Percentiles rank a stretch among this genome's conserved stretches.
These are phyloP conservation scores for Telmatherina bonti DNA, from an alignment of 2,797 vertebrate species.

Conservation along the genomic window DNA sequence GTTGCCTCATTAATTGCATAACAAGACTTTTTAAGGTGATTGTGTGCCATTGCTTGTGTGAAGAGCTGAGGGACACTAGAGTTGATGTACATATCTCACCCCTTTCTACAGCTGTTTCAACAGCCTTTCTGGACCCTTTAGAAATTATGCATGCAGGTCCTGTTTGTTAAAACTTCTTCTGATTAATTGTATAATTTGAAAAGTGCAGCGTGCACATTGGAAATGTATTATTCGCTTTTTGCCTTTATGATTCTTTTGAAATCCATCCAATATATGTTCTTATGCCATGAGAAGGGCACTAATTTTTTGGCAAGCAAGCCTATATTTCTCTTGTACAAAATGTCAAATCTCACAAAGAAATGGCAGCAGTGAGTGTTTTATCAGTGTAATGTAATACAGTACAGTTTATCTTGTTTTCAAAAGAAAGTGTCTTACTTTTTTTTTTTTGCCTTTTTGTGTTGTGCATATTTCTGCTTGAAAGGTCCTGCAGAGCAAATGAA, in stretches of 20 bases:
- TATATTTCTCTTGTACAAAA: constrained; percentile 85
- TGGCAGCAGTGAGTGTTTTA: constrained; percentile 90
- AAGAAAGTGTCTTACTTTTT: constrained; percentile 85
- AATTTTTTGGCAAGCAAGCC: constrained; percentile 79
- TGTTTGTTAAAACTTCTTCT: constrained; percentile 83
- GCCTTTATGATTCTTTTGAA: constrained; percentile 80
- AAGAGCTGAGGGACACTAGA: constrained; percentile 72
- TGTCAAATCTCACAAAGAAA: constrained; percentile 83
- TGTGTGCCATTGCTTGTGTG: constrained; percentile 55
- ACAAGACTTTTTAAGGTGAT: constrained; percentile 68
- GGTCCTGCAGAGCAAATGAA: constrained; percentile 90
- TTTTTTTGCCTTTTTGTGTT: constrained; percentile 88
- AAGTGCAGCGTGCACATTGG: constrained; percentile 79
- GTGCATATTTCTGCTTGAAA: constrained; percentile 93
- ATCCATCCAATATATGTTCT: constrained; percentile 82
- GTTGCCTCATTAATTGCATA: constrained; percentile 68
- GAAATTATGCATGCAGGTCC: constrained; percentile 83
- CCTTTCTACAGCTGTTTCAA: constrained; percentile 74
- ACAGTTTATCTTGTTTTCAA: constrained; percentile 82
- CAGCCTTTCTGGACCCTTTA: constrained; percentile 77
- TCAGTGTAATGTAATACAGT: constrained; percentile 91
- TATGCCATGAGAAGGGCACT: constrained; percentile 80
- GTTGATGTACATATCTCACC: constrained; percentile 84
- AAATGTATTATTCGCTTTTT: constrained; percentile 86
- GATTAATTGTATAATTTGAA: constrained; percentile 83